phyloP scores from a whole-genome alignment of 2,888 invertebrate species.

The Sthenelais limicola region DNA sequence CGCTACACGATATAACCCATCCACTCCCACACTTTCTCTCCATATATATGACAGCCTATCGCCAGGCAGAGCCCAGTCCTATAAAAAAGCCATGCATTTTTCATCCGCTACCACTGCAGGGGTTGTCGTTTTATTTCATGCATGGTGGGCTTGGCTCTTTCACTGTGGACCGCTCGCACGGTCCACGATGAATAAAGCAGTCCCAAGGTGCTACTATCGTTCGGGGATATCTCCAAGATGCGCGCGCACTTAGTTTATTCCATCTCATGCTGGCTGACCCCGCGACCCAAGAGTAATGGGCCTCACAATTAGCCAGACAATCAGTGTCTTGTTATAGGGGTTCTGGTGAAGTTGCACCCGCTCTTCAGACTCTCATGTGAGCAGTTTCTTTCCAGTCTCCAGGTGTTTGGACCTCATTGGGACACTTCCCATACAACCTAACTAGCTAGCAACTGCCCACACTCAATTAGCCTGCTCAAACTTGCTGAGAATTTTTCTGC shows the following conservation, averaged over 20 bases:
- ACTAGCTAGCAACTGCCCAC: no score
- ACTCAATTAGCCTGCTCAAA: no score
- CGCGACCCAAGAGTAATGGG: neutral
- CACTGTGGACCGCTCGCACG: neutral
- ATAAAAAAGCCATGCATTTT: slow-evolving; percentile 34
- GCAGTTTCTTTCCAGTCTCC: no score
- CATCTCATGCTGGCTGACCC: slow-evolving; percentile 4
- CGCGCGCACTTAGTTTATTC: neutral
- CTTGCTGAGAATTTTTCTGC: no score
- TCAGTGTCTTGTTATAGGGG: no score
- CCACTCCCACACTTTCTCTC: no score
- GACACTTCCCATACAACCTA: no score
- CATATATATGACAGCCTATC: slow-evolving; percentile 20
- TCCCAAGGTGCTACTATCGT: slow-evolving; percentile 14
- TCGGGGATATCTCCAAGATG: neutral
- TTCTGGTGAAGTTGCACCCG: no score
- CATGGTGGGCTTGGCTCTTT: neutral
- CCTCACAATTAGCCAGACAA: slow-evolving; percentile 12
- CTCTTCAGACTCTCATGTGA: no score
- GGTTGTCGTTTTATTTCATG: slow-evolving; percentile 26
- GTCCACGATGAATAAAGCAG: slow-evolving; percentile 27
- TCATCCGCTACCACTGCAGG: slow-evolving; percentile 5
- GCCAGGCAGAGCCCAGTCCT: slow-evolving; percentile 19
- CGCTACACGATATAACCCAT: no score
- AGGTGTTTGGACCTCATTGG: no score